A percentile compares a stretch with the other conserved stretches of the same genome.
phyloP scores from a whole-genome alignment of 2,797 vertebrate species.

The Florisuga fusca region DNA sequence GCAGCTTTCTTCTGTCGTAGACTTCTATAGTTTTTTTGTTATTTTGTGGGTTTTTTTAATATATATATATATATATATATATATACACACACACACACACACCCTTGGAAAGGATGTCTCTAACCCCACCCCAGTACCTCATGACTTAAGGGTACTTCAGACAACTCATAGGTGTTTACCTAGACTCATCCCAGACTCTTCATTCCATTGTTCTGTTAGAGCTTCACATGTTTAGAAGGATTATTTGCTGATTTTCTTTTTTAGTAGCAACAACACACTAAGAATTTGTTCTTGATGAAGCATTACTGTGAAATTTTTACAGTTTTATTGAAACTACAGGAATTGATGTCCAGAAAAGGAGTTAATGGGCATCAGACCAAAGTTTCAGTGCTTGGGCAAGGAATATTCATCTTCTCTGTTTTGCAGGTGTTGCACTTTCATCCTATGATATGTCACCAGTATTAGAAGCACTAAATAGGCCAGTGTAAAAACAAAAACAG shows the following conservation, averaged over 20 bases:
- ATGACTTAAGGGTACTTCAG: neutral
- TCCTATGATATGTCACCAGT: neutral
- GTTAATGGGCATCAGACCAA: neutral
- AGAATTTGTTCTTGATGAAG: neutral
- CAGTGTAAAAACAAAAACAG: neutral
- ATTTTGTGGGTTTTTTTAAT: neutral
- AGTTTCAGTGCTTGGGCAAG: neutral
- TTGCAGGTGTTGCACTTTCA: neutral
- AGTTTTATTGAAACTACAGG: neutral
- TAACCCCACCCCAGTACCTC: neutral
- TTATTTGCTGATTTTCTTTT: neutral
- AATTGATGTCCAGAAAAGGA: neutral
- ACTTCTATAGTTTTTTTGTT: neutral
- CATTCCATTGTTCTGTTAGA: neutral
- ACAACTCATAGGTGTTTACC: neutral
- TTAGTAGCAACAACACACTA: neutral
- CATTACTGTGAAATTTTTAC: neutral
- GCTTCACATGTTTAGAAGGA: fast-evolving
- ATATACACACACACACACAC: too few relatives aligned
- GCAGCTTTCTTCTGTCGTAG: neutral
- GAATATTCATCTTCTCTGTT: neutral
- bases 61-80: too few relatives aligned
- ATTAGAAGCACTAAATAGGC: neutral
- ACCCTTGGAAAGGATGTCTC: neutral
- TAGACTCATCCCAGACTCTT: neutral